A percentile compares a stretch with the other conserved stretches of the same genome.
Evolutionary conservation across 2,888 invertebrate genomes (phyloP).

Genomic region (Ceratothoa steindachneri): DNA sequence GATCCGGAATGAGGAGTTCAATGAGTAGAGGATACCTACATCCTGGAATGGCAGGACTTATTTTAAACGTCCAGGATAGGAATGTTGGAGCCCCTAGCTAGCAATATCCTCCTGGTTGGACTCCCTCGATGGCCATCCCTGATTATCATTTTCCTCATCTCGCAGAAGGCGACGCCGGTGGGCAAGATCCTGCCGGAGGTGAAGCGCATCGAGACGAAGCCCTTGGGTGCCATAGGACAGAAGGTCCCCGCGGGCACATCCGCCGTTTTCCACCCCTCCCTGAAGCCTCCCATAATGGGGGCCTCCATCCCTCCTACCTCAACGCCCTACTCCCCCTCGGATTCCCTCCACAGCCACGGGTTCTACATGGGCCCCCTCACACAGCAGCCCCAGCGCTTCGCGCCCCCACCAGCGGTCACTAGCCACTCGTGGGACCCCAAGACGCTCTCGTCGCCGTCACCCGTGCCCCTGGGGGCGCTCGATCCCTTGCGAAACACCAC

Average conservation of each 20-base stretch:
- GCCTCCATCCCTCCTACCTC: neutral
- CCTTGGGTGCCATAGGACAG: conserved; percentile 43
- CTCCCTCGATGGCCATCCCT: too few relatives aligned
- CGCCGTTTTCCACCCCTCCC: conserved; percentile 11
- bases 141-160: too few relatives aligned
- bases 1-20: too few relatives aligned
- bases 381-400: neutral
- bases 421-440: conserved; percentile 45
- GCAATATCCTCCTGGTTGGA: too few relatives aligned
- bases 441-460: conserved; percentile 26
- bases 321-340: neutral
- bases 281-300: neutral
- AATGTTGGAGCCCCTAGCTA: too few relatives aligned
- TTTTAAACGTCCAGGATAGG: too few relatives aligned
- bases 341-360: neutral
- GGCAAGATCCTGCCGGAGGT: conserved; percentile 48
- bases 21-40: too few relatives aligned
- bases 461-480: neutral
- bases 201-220: conserved; percentile 36
- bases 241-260: conserved; percentile 15
- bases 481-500: neutral
- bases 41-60: too few relatives aligned
- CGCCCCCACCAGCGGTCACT: neutral
- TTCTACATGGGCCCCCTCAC: neutral
- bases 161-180: conserved; percentile 42